A percentile compares a stretch with the other conserved stretches of the same genome.
Evolutionary conservation across 1,140 invertebrate species (phyloP).

Genomic region (Pararge aegeria): DNA sequence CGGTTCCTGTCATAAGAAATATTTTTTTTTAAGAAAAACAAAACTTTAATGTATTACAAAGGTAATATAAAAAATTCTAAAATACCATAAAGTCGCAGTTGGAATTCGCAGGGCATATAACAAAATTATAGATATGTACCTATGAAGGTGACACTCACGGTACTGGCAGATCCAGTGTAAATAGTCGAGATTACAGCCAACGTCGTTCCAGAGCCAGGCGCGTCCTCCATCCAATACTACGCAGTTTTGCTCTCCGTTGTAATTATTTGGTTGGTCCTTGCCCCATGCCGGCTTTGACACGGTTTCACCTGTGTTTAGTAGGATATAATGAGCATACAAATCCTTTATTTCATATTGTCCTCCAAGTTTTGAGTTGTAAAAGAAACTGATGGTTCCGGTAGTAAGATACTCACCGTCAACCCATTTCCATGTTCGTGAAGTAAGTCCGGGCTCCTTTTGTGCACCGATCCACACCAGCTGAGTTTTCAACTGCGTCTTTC

Average conservation of each 20-base stretch:
- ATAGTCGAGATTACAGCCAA: conserved; percentile 95
- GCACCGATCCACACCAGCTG: conserved; percentile 95
- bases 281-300: conserved; percentile 92
- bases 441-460: conserved; percentile 91
- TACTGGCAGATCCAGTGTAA: conserved; percentile 96
- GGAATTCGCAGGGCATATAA: conserved; percentile 50
- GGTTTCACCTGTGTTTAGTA: conserved; percentile 76
- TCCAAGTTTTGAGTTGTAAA: no score
- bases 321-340: background rate
- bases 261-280: conserved; percentile 96
- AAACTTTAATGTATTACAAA: no score
- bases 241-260: conserved; percentile 97
- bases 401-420: conserved; percentile 86
- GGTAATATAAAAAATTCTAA: background rate
- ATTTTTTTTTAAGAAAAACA: no score
- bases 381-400: no score
- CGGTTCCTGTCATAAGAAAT: no score
- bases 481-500: conserved; percentile 89
- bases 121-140: conserved; percentile 69
- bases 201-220: conserved; percentile 96
- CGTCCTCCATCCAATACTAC: conserved; percentile 93
- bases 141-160: conserved; percentile 83
- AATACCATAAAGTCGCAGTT: background rate
- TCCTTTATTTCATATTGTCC: no score
- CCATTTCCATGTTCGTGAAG: conserved; percentile 93